Evolutionary conservation across 1,140 invertebrate species (phyloP), one percentile per base, ranked within the genome.

Genomic region (Heliconius eleuchia): DNA sequence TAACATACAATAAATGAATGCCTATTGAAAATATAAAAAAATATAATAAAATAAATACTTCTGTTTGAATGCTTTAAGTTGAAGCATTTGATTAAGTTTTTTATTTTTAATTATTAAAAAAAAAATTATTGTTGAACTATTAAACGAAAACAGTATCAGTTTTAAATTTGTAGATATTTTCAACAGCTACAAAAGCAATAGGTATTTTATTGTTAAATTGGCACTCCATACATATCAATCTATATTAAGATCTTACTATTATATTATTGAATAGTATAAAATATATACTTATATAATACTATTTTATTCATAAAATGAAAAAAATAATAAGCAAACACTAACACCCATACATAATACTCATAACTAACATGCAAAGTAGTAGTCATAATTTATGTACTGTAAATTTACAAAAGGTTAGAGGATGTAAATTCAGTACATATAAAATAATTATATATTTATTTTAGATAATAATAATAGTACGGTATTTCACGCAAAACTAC

Each of bases 321-420:
- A 57, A 19, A 23, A 66, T 13, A 5, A 66, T 11, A 27, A 66
- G 60, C 60, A 66, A 66, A 66, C 60, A 66, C 60, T 30, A 66
- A 66, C 9, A 27, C 60, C 11, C 60, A 57, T 57, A 57, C n/a
- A 57, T 57, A 8, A 23, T 27, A 8, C 18, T 23, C 13, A 23
- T n/a, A 55, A 72, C 13, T 11, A 23, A 30, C 50, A 79, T 70
- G 66, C 74, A 60, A 72, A 77, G 3, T 39, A 70, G 11, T 52
- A 23, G 27, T 1, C 23, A 23, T 73, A 70, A 73, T 23, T 74
- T 52, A 78, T 78, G 80, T 80, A 71, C 37, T 83, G 77, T 80
- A 66, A 66, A 66, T 66, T 66, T 82, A 88, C 89, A 92, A 91
- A 91, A 92, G 89, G 91, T 92, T 90, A 92, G 90, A 91, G 91